phyloP scores from a whole-genome alignment of 2,113 vertebrate species.

The Bubo bubo region DNA sequence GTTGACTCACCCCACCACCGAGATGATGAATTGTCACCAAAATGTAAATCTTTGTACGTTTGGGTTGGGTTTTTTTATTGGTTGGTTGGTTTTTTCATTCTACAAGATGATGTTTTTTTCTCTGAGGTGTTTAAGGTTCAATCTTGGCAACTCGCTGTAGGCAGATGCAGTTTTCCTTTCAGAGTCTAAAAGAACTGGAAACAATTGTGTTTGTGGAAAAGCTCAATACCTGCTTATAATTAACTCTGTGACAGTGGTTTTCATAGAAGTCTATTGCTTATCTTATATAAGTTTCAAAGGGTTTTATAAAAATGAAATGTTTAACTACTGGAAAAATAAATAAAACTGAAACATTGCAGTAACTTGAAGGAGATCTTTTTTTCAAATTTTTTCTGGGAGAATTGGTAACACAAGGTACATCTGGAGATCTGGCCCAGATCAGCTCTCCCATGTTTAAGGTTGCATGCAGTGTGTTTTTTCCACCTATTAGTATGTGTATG shows the following conservation, averaged over 20 bases:
- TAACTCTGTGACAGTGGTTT: neutral
- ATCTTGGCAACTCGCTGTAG: neutral
- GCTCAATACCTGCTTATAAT: neutral
- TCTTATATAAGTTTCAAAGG: neutral
- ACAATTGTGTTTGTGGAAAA: slow-evolving; percentile 14
- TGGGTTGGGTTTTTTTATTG: too few relatives aligned
- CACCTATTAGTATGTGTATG: neutral
- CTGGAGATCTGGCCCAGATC: neutral
- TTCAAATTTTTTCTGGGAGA: neutral
- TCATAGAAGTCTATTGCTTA: neutral
- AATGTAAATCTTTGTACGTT: neutral
- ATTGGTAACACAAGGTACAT: neutral
- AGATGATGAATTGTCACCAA: neutral
- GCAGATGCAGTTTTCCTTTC: neutral
- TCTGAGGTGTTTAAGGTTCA: neutral
- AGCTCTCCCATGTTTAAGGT: neutral
- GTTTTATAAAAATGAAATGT: neutral
- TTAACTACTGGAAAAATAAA: slow-evolving; percentile 21
- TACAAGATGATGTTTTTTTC: neutral
- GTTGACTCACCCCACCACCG: neutral
- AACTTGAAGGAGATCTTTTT: neutral
- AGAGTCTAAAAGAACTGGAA: neutral
- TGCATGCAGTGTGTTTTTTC: neutral
- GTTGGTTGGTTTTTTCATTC: neutral
- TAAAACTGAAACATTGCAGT: neutral